Base-by-base conservation (phyloP, 53 echinoderm and acorn worm species). In the Zoroaster sp. region DNA sequence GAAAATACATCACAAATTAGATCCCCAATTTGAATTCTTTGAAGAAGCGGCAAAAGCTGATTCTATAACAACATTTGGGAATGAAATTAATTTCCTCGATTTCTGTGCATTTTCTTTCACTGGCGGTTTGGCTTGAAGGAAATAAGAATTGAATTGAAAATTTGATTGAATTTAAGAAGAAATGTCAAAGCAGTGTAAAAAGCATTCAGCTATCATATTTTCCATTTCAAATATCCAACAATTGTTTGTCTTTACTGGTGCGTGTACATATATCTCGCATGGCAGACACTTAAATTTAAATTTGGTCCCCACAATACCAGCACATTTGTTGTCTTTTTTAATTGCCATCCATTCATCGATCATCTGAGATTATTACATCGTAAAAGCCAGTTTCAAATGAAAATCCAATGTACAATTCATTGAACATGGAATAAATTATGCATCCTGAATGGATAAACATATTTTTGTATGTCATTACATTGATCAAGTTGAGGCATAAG, bases 251-350 rank as follows among this genome's bases (percentile, higher is more conserved):
- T 73, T 73, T 73, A 3, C 2, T 9, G 5, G 40, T 0, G 23
- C 40, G 23, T 25, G 42, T 41, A 34, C 40, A 73, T 9, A 12
- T 73, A 14, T 0, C 35, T 38, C 35, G 14, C 14, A 47, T 10
- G 8, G 69, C n/a, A 73, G 40, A 41, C 42, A n/a, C n/a, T 39
- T 5, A 63, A 63, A 63, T 73, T 39, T 40, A 0, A 34, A 0
- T 32, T 35, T 34, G 36, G 69, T 73, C 5, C 23, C 69, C 5
- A 41, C n/a, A 0, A 11, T 34, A 75, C 75, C 75, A 47, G 75
- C 75, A 75, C 31, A 47, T 13, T 75, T 75, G 30, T 75, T 46
- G 45, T 30, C 75, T 47, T 75, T 65, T 74, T 75, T 47, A 73
- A 73, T 73, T 73, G 73, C 73, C 25, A n/a, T 47, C 42, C 73